Percentiles rank a stretch among this genome's conserved stretches.
Evolutionary conservation across 2,888 invertebrate genomes (phyloP).

Genomic region (Eupeodes luniger): DNA sequence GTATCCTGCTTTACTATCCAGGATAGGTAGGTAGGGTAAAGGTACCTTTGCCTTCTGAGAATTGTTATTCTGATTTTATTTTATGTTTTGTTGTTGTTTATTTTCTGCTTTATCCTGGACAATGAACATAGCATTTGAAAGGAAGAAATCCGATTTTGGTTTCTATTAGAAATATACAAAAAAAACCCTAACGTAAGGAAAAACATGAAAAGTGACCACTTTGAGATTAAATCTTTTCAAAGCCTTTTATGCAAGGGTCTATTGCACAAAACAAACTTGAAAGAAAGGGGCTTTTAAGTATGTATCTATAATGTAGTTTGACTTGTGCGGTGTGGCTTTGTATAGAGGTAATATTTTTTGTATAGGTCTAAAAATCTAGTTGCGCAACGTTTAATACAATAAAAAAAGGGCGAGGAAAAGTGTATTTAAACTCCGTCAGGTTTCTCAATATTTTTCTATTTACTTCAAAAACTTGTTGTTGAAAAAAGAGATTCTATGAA

Average conservation of each 20-base stretch:
- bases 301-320: not conserved
- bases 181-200: too few relatives aligned
- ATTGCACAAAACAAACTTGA: conserved; percentile 9
- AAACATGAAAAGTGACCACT: conserved; percentile 30
- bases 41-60: not conserved
- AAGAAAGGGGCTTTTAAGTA: not conserved
- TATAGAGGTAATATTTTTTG: too few relatives aligned
- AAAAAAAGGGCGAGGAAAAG: too few relatives aligned
- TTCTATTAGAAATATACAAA: not conserved
- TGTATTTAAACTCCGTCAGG: too few relatives aligned
- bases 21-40: too few relatives aligned
- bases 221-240: conserved; percentile 38
- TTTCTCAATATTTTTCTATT: too few relatives aligned
- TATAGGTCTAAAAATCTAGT: too few relatives aligned
- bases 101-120: conserved; percentile 15
- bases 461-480: too few relatives aligned
- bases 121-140: conserved; percentile 8
- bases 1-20: not conserved
- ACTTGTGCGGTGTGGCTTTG: conserved; percentile 14
- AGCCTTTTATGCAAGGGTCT: conserved; percentile 8
- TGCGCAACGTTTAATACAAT: too few relatives aligned
- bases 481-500: too few relatives aligned
- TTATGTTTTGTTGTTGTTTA: not conserved
- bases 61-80: conserved; percentile 14
- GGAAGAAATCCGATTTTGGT: not conserved